phyloP scores from a whole-genome alignment of 2,797 vertebrate species.

The Buceros bicornis region DNA sequence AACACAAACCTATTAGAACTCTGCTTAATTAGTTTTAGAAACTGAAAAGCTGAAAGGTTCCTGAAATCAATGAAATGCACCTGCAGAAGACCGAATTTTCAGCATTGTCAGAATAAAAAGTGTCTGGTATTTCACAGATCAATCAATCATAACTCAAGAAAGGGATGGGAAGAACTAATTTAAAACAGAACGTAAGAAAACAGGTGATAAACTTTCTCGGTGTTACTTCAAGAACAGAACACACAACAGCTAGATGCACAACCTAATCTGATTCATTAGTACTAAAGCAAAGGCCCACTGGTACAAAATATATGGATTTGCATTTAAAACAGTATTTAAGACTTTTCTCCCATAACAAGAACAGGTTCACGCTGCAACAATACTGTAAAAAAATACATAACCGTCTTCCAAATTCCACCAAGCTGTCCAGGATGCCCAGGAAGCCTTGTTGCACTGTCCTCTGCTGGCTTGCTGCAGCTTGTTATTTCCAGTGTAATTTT shows the following conservation, averaged over 20 bases:
- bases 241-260: slow-evolving; percentile 1
- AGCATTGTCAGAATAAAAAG: not conserved
- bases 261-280: slow-evolving; percentile 27
- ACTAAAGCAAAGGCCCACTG: slow-evolving; percentile 32
- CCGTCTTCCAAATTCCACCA: slow-evolving; percentile 67
- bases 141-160: not conserved
- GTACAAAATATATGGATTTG: slow-evolving; percentile 62
- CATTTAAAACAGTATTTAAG: slow-evolving; percentile 59
- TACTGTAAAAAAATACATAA: slow-evolving; percentile 60
- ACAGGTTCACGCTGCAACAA: slow-evolving; percentile 54
- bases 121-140: not conserved
- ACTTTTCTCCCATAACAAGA: slow-evolving; percentile 54
- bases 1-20: not conserved
- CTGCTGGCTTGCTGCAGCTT: slow-evolving; percentile 70
- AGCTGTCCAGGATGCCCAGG: slow-evolving; percentile 71
- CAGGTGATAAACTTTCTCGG: not conserved
- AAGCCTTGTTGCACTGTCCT: slow-evolving; percentile 71
- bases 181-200: not conserved
- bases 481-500: slow-evolving; percentile 74
- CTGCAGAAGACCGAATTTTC: not conserved
- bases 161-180: not conserved
- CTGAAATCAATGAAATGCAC: not conserved
- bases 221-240: slow-evolving; percentile 22
- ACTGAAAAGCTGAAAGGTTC: not conserved
- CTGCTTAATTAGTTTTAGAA: rapidly evolving